phyloP scores from a whole-genome alignment of 2,113 vertebrate species.

The Nettapus auritus region DNA sequence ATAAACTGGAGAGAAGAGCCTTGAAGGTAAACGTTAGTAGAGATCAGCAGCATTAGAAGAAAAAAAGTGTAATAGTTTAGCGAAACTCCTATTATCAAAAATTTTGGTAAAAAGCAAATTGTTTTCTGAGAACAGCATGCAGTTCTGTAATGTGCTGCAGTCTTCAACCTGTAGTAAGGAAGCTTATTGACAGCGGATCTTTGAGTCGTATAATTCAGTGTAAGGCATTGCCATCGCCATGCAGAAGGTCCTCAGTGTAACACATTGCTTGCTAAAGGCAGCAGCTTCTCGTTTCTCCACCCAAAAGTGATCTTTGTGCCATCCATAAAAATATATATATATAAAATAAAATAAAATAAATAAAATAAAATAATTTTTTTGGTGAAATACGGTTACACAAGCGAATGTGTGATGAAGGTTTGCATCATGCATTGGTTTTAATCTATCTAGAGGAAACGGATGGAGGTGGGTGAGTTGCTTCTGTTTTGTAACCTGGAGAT shows the following conservation, averaged over 20 bases:
- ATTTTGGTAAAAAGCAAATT: rapidly evolving
- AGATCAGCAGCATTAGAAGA: not conserved
- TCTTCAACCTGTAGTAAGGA: not conserved
- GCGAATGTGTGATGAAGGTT: not conserved
- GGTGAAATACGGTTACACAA: not conserved
- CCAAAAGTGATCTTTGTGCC: not conserved
- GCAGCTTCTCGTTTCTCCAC: not conserved
- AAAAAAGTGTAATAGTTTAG: not conserved
- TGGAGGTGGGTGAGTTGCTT: not conserved
- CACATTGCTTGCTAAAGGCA: not conserved
- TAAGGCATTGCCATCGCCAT: not conserved
- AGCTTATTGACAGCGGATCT: not conserved
- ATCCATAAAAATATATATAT: conserved; percentile 8
- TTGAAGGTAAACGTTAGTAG: not conserved
- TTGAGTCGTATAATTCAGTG: not conserved
- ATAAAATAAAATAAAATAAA: too few relatives aligned
- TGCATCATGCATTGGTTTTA: not conserved
- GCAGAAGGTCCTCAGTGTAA: not conserved
- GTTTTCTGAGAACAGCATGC: not conserved
- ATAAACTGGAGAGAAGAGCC: not conserved
- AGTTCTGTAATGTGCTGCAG: not conserved
- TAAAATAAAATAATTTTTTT: not conserved
- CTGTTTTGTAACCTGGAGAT: not conserved
- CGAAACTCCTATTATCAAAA: not conserved
- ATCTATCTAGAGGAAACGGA: not conserved